Conservation (phyloP, 92 coral and sea anemone genomes). For the Umimayanthus chanpuru region DNA sequence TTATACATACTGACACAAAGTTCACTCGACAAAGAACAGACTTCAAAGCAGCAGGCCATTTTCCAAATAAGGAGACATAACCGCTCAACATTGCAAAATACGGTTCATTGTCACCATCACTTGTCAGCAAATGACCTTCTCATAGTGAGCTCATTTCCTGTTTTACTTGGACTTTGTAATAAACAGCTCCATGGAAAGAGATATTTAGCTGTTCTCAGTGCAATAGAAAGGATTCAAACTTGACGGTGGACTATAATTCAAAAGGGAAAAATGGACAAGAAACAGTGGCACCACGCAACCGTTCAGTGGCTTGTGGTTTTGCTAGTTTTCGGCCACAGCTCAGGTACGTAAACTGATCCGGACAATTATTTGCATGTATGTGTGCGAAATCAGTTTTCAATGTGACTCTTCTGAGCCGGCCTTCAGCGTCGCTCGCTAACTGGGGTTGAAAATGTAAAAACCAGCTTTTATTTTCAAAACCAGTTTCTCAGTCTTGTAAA, state of each 20-base stretch:
- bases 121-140: background rate
- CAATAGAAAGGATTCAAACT: background rate
- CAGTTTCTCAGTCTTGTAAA: background rate
- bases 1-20: background rate
- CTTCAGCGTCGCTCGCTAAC: background rate
- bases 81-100: slow-evolving; percentile 17
- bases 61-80: slow-evolving; percentile 23
- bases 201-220: slow-evolving; percentile 22
- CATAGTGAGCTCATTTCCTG: slow-evolving; percentile 25
- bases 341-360: slow-evolving; percentile 19
- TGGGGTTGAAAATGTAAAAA: too few species aligned
- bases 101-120: background rate
- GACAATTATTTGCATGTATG: background rate
- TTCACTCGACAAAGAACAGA: background rate
- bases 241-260: background rate
- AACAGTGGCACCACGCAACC: background rate
- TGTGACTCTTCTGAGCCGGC: background rate
- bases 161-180: slow-evolving; percentile 25
- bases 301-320: slow-evolving; percentile 1
- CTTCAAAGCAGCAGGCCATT: background rate
- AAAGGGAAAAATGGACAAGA: background rate
- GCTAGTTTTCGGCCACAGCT: background rate
- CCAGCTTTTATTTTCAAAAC: background rate
- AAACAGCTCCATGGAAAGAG: background rate
- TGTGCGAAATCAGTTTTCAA: background rate